These are phyloP conservation scores for Notiomystis cincta DNA, from an alignment of 2,113 vertebrate genomes.

Conservation along the genomic window DNA sequence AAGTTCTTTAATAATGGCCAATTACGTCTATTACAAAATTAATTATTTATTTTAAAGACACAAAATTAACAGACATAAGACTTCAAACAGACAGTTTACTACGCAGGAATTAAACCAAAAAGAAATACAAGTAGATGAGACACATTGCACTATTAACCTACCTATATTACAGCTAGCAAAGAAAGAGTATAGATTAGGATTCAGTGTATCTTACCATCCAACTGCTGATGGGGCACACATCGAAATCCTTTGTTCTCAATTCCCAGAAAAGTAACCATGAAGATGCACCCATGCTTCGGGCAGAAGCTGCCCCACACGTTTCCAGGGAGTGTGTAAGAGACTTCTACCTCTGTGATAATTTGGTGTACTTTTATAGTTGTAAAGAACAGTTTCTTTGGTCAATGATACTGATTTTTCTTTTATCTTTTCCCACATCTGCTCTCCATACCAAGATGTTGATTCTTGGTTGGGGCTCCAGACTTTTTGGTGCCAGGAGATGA, in stretches of 20 bases:
- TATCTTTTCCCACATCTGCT: background rate
- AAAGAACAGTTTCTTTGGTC: background rate
- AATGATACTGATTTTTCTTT: background rate
- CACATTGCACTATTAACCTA: background rate
- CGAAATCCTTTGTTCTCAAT: background rate
- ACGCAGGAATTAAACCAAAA: background rate
- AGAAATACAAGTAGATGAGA: background rate
- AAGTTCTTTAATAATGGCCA: background rate
- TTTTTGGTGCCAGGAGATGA: background rate
- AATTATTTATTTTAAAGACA: background rate
- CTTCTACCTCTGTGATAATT: background rate
- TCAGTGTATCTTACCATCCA: background rate
- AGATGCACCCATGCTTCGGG: background rate
- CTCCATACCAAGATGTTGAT: background rate
- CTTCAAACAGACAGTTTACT: background rate
- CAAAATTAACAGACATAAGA: background rate
- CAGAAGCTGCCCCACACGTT: background rate
- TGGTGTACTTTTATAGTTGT: background rate
- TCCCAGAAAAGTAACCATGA: background rate
- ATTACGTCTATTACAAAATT: background rate
- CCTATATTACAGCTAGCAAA: background rate
- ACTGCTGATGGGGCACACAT: background rate
- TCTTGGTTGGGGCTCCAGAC: background rate
- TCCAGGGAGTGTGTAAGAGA: background rate
- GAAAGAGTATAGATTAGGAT: background rate